phyloP scores from a whole-genome alignment of 92 coral and sea anemone species.

The Umimayanthus kanabou region DNA sequence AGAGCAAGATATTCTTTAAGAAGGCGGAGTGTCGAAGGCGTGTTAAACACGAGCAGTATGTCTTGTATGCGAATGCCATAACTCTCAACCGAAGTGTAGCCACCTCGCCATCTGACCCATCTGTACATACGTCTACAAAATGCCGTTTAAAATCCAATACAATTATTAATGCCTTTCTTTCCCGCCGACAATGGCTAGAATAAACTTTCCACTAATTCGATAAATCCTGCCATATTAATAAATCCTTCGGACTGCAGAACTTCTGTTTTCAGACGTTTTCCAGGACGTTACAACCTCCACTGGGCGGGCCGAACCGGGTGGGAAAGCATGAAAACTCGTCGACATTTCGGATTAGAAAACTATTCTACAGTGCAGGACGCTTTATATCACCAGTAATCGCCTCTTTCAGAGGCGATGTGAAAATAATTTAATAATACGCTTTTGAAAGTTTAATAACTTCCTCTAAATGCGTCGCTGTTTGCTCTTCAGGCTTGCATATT shows the following conservation, averaged over 20 bases:
- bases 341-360: not conserved
- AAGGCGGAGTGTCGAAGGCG: not conserved
- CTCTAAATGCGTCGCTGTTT: constrained; percentile 1
- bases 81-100: not conserved
- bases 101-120: not conserved
- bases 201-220: constrained; percentile 32
- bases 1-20: not conserved
- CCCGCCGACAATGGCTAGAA: constrained; percentile 17
- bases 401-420: not conserved
- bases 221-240: constrained; percentile 24
- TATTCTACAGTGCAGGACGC: not conserved
- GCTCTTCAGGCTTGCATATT: constrained; percentile 3
- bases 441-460: constrained; percentile 26
- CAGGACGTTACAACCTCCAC: constrained; percentile 29
- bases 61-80: not conserved
- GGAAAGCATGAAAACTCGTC: not conserved
- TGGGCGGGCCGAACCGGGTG: constrained; percentile 11
- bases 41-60: not conserved
- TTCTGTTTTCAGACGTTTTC: constrained; percentile 15
- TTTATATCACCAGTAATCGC: not conserved
- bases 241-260: not conserved
- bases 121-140: constrained; percentile 16
- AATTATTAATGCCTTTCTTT: constrained; percentile 16
- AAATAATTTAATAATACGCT: not conserved
- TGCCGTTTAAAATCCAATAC: constrained; percentile 16